A percentile compares a stretch with the other conserved stretches of the same genome.
Evolutionary conservation across 2,888 invertebrate species (phyloP).

Genomic region (Crossocerus cetratus): DNA sequence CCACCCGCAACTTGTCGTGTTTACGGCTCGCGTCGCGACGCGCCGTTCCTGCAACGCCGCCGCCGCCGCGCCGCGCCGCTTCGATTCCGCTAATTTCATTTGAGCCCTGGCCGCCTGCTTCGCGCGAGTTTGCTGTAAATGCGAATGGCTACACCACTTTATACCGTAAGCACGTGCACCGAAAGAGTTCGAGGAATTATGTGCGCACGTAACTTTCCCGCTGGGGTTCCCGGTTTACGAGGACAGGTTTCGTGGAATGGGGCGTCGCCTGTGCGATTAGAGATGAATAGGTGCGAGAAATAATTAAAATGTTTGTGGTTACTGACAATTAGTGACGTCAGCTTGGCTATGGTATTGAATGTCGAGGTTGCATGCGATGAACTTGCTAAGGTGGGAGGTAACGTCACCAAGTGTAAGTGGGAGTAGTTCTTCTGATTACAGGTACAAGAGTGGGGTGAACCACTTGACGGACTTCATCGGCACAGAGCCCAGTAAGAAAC

Average conservation of each 20-base stretch:
- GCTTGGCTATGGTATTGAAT: constrained; percentile 1
- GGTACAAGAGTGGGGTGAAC: constrained; percentile 94
- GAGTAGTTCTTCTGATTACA: constrained; percentile 79
- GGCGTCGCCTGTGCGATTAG: not conserved
- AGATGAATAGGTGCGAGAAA: not conserved
- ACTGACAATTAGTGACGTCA: not conserved
- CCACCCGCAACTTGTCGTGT: constrained; percentile 32
- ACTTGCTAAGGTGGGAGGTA: too few species aligned
- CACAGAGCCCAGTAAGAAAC: constrained; percentile 97
- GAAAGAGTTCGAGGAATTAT: constrained; percentile 1
- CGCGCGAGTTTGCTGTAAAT: not conserved
- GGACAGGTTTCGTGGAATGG: not conserved
- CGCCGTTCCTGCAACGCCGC: not conserved
- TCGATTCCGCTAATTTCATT: constrained; percentile 58
- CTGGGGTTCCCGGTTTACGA: not conserved
- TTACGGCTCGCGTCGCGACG: constrained; percentile 1
- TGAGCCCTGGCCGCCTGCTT: constrained; percentile 12
- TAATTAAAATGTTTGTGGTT: not conserved
- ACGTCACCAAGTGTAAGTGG: constrained; percentile 71
- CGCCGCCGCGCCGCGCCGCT: constrained; percentile 32
- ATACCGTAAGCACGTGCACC: not conserved
- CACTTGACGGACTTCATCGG: constrained; percentile 97
- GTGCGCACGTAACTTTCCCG: not conserved
- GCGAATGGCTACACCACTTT: not conserved
- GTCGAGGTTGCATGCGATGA: not conserved